Percentiles rank a stretch among this genome's conserved stretches.
These are phyloP conservation scores for Ectemnius cavifrons DNA, from an alignment of 2,888 invertebrate species.

Conservation along the genomic window DNA sequence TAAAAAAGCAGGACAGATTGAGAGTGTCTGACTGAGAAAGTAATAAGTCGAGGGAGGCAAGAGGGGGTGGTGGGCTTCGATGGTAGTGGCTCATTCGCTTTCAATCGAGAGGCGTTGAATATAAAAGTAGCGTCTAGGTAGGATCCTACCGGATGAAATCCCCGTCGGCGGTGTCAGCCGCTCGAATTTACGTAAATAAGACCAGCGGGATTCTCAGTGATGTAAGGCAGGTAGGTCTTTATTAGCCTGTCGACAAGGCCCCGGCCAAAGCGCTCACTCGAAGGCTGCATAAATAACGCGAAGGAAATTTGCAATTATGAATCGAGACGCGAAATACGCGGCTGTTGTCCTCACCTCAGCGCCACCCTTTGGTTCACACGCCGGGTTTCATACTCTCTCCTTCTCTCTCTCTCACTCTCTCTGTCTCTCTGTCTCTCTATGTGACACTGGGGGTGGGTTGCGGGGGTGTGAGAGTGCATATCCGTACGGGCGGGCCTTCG, in stretches of 20 bases:
- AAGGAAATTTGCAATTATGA: constrained; percentile 78
- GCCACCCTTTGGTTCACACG: constrained; percentile 55
- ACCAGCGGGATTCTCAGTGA: constrained; percentile 12
- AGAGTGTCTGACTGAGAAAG: too few species aligned
- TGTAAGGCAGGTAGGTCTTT: constrained; percentile 35
- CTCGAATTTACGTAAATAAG: constrained; percentile 18
- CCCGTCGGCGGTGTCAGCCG: background rate
- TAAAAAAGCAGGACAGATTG: too few species aligned
- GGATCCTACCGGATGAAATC: too few species aligned
- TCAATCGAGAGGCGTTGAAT: too few species aligned
- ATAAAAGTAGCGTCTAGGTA: too few species aligned
- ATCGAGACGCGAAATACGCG: constrained; percentile 76
- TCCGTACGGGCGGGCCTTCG: background rate
- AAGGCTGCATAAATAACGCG: constrained; percentile 77
- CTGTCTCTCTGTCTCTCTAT: too few species aligned
- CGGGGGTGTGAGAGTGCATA: constrained; percentile 6
- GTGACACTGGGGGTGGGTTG: constrained; percentile 36
- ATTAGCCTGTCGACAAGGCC: constrained; percentile 48
- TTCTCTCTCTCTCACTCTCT: too few species aligned
- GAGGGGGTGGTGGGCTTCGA: too few species aligned
- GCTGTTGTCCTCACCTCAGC: constrained; percentile 53
- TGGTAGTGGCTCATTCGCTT: too few species aligned
- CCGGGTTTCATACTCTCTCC: constrained; percentile 35
- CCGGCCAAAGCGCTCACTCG: constrained; percentile 46
- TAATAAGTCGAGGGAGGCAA: too few species aligned